Conservation (phyloP, 2,113 vertebrate species). For the Morone saxatilis region DNA sequence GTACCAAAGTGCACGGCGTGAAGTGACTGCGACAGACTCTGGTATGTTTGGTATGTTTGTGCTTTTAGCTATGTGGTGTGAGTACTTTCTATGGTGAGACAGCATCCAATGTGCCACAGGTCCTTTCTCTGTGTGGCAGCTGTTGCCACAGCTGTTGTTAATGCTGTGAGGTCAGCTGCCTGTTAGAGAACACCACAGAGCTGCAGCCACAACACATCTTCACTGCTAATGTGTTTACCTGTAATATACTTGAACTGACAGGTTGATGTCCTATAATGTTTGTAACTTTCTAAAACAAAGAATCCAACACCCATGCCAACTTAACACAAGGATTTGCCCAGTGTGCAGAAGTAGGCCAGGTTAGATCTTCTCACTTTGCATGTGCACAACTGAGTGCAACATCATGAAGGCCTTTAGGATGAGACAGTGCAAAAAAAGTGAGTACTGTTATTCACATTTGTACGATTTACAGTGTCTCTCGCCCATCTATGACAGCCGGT, state of each 20-base stretch:
- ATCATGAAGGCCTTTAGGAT: background rate
- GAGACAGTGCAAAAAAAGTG: background rate
- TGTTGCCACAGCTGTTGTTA: constrained; percentile 76
- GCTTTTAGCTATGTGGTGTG: constrained; percentile 36
- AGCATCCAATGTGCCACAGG: constrained; percentile 47
- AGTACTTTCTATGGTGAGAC: constrained; percentile 48
- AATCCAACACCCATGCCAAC: background rate
- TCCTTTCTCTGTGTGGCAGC: constrained; percentile 61
- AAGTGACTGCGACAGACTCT: constrained; percentile 11
- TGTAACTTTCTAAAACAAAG: background rate
- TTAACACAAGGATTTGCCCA: background rate
- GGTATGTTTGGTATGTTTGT: constrained; percentile 58
- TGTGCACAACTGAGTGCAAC: background rate
- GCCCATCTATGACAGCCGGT: background rate
- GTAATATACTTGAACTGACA: background rate
- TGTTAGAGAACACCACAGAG: constrained; percentile 41
- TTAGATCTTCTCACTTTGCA: too few relatives aligned
- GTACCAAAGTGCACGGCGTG: background rate
- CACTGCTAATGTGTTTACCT: constrained; percentile 3
- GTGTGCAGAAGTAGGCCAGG: background rate
- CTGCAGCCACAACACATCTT: constrained; percentile 22
- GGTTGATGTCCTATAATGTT: background rate
- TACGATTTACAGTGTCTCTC: background rate
- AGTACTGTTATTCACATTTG: background rate
- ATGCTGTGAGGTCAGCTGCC: constrained; percentile 62